Base-by-base conservation (phyloP, 2,113 vertebrate genomes). In the Pseudonaja textilis region DNA sequence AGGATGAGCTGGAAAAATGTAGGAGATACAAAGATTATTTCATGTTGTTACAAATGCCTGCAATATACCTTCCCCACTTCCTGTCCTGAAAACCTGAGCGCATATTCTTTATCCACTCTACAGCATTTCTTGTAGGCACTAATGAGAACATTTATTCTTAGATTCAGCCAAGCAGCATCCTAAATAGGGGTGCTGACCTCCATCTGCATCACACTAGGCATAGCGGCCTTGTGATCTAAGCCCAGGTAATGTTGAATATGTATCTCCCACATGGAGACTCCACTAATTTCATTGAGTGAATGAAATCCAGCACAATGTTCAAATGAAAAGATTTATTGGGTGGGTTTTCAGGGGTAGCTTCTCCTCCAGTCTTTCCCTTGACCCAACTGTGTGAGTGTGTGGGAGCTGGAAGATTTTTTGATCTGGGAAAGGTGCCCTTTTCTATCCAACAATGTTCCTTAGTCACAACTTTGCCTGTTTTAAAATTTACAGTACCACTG, bases 61-160 rank as follows among this genome's bases (percentile, higher is more conserved):
- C 34, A 39, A 20, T 20, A 81, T 81, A 34, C 69, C 34, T 81
- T 34, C 34, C 34, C 18, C 34, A 8, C 69, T 39, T 74, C n/a
- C 12, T 39, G 34, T 16, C 34, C 74, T 1, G 6, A 81, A 81
- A 81, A 81, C 74, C n/a, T 39, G 16, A 18, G 20, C 16, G 69
- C 69, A 39, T 22, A 39, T 11, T 56, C 54, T 85, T 89, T 50
- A 89, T 85, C 52, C 54, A 3, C 54, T 11, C 55, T 59, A 88
- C 69, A 85, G 85, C 47, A 90, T 90, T 64, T 87, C 45, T 42
- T 90, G 89, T 87, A 54, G 3, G 45, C 34, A 5, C 23, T 93
- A 90, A 93, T 90, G 85, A 90, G 92, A 90, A 93, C 85, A 90
- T 93, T 93, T 93, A 90, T 93, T 93, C 92, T 64, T 93, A 89